These are phyloP conservation scores for Stenotaenia linearis DNA, from an alignment of 2,888 invertebrate species.

Conservation along the genomic window DNA sequence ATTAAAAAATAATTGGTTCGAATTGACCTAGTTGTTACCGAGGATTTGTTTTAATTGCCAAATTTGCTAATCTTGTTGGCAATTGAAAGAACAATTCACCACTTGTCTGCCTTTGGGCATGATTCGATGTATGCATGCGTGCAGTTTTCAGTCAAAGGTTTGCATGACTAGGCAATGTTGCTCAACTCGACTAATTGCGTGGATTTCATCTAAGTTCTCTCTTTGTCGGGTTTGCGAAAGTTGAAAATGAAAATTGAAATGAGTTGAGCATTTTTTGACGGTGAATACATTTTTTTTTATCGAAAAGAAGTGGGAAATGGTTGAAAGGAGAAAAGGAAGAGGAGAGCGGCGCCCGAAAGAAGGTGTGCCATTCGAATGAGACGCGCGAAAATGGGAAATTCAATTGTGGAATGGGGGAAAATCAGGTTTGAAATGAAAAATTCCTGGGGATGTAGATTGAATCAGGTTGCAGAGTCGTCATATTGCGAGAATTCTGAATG, in stretches of 20 bases:
- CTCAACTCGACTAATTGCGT: not conserved
- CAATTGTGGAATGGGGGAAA: conserved; percentile 19
- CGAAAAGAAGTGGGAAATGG: not conserved
- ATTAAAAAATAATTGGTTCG: not conserved
- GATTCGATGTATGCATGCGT: not conserved
- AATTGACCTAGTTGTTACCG: not conserved
- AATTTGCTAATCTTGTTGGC: not conserved
- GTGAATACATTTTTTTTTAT: not conserved
- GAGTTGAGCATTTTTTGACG: not conserved
- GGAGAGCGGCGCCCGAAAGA: not conserved
- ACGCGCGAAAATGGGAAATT: conserved; percentile 26
- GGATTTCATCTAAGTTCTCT: not conserved
- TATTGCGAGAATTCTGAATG: conserved; percentile 12
- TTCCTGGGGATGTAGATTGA: conserved; percentile 17
- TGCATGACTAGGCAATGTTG: not conserved
- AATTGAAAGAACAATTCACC: not conserved
- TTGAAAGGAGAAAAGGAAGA: not conserved
- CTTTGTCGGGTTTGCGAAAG: not conserved
- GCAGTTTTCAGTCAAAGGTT: not conserved
- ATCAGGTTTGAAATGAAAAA: conserved; percentile 24
- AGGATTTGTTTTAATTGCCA: not conserved
- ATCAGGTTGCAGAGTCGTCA: conserved; percentile 26
- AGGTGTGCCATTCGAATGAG: conserved; percentile 13
- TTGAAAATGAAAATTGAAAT: not conserved
- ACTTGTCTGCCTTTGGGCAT: not conserved